Evolutionary conservation across 2,888 invertebrate species (phyloP).

Genomic region (Epirrhoe alternata): DNA sequence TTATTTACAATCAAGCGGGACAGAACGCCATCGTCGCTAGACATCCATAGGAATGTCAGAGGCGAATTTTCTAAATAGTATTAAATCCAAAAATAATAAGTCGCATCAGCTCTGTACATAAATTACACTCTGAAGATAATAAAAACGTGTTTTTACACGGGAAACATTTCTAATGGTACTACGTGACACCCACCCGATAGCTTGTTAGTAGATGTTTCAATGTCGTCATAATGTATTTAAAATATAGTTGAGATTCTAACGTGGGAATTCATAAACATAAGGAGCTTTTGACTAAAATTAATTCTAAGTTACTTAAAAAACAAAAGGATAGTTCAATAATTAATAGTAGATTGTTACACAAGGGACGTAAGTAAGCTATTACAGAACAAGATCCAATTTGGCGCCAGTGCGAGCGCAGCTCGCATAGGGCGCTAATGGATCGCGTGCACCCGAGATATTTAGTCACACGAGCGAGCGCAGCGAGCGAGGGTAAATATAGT

Average conservation of each 20-base stretch:
- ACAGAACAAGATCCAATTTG: too few relatives aligned
- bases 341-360: too few relatives aligned
- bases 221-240: conserved; percentile 27
- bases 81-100: conserved; percentile 37
- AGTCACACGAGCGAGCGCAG: too few relatives aligned
- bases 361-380: too few relatives aligned
- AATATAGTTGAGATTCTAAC: not conserved
- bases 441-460: too few relatives aligned
- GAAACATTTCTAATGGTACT: conserved; percentile 13
- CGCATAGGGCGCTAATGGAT: too few relatives aligned
- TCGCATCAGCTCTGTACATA: conserved; percentile 36
- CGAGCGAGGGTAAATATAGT: too few relatives aligned
- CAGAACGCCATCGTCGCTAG: conserved; percentile 14
- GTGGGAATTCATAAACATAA: not conserved
- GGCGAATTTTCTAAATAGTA: conserved; percentile 13
- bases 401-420: too few relatives aligned
- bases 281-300: too few relatives aligned
- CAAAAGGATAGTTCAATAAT: too few relatives aligned
- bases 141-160: conserved; percentile 41
- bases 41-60: conserved; percentile 20
- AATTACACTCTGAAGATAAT: conserved; percentile 45
- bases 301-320: too few relatives aligned
- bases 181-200: conserved; percentile 58
- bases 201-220: conserved; percentile 43
- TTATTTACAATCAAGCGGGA: conserved; percentile 14